Evolutionary conservation across 2,888 invertebrate genomes (phyloP).

Genomic region (Cynaeus angustus): DNA sequence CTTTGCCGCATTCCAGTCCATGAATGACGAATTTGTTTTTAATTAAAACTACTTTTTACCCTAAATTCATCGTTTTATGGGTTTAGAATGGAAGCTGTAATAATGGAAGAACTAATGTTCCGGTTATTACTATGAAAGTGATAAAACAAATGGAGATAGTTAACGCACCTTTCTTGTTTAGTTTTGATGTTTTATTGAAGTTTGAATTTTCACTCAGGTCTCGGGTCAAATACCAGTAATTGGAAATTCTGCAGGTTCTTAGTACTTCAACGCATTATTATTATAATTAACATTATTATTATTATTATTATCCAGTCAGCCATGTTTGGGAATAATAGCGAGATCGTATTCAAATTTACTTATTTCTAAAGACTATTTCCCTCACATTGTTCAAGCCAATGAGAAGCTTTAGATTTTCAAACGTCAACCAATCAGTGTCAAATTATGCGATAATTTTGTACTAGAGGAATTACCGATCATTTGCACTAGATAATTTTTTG

Average conservation of each 20-base stretch:
- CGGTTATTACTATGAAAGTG: slow-evolving; percentile 19
- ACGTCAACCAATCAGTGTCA: no score
- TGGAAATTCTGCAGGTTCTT: background rate
- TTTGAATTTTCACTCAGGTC: slow-evolving; percentile 12
- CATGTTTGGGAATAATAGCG: background rate
- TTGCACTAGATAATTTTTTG: no score
- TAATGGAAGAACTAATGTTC: slow-evolving; percentile 8
- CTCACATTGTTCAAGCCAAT: no score
- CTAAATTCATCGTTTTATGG: slow-evolving; percentile 23
- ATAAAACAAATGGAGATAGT: slow-evolving; percentile 17
- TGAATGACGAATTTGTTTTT: slow-evolving; percentile 8
- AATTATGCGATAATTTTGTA: no score
- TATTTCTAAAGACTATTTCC: no score
- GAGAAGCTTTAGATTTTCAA: no score
- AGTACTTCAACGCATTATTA: background rate
- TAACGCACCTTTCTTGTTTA: slow-evolving; percentile 16
- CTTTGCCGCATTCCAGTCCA: slow-evolving; percentile 16
- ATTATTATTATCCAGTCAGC: background rate
- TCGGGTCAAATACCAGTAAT: background rate
- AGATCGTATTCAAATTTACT: background rate
- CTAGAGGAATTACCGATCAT: no score
- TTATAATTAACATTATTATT: background rate
- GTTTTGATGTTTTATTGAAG: slow-evolving; percentile 9
- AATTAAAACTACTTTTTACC: slow-evolving; percentile 4
- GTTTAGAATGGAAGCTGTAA: slow-evolving; percentile 15